Base-by-base conservation (phyloP, 2,797 vertebrate species). In the Macropus fuliginosus region DNA sequence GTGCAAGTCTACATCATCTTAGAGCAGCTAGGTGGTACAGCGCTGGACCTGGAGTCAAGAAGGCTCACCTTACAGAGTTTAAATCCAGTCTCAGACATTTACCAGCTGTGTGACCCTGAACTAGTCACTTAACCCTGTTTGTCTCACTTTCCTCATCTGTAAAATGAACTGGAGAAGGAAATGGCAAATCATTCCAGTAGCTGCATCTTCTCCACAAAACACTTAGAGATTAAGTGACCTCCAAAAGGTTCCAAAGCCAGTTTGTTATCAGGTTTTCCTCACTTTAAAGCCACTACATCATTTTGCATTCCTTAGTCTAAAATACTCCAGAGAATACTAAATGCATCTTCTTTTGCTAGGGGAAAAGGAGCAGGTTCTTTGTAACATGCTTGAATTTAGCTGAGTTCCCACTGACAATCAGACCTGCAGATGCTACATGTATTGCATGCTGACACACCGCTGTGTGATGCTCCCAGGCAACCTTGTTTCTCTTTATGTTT, bases 401-500 rank as follows among this genome's bases (percentile, higher is more conserved):
- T 55, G 90, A 93, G 40, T 92, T 94, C 95, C 91, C 40, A 92
- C 66, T 74, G 62, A 93, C 93, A 50, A 55, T 50, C 54, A 56
- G 24, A 74, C 34, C 56, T 87, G 16, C 5, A 93, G 66, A 52
- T 52, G 31, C 66, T 81, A 56, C 59, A 31, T 34, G 29, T 14
- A 54, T 93, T 91, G 93, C 93, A 91, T 34, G 4, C 10, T 90
- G 56, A 27, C 81, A 55, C 8, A 52, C 5, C 18, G 24, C 66
- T 52, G 0, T 18, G 2, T 74, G 24, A 52, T 94, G 2, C n/a
- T 91, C 40, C 55, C 94, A 56, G 0, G 0, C 52, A 62, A 29
- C 74, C 40, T 89, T 56, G 92, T 91, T 87, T 57, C n/a, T 94
- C 92, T 94, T 93, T 90, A 81, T 81, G 40, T 81, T 54, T 94